Percentiles rank a stretch among this genome's conserved stretches.
Evolutionary conservation across 2,113 vertebrate species (phyloP).

Genomic region (Leucosticte australis): DNA sequence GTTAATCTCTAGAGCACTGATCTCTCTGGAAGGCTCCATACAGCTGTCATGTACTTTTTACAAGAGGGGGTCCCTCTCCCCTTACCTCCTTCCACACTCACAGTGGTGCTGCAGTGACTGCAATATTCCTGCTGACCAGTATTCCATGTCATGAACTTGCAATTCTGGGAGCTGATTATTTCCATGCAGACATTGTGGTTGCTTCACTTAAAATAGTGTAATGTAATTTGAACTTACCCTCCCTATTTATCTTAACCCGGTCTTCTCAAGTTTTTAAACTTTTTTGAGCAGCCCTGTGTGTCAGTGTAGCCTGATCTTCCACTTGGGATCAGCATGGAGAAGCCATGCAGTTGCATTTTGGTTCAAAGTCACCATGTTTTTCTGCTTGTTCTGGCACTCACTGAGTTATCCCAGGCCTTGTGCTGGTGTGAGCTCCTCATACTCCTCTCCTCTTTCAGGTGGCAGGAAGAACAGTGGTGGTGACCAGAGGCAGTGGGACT

Average conservation of each 20-base stretch:
- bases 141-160: not conserved
- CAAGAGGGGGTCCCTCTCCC: not conserved
- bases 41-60: not conserved
- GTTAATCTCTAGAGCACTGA: not conserved
- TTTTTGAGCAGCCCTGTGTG: not conserved
- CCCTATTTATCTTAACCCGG: not conserved
- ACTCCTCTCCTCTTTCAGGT: slow-evolving; percentile 62
- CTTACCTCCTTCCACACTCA: not conserved
- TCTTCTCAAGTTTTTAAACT: not conserved
- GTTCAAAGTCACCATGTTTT: not conserved
- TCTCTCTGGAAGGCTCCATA: not conserved
- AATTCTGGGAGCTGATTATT: not conserved
- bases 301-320: not conserved
- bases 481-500: slow-evolving; percentile 74
- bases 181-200: not conserved
- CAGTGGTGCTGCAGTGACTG: not conserved
- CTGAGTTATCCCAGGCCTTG: not conserved
- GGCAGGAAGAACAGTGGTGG: slow-evolving; percentile 73
- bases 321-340: not conserved
- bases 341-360: not conserved
- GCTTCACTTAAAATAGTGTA: not conserved
- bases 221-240: not conserved
- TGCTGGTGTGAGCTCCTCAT: not conserved
- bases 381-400: not conserved
- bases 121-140: not conserved